Base-by-base conservation (phyloP, 2,113 vertebrate genomes). In the Sinocyclocheilus grahami region DNA sequence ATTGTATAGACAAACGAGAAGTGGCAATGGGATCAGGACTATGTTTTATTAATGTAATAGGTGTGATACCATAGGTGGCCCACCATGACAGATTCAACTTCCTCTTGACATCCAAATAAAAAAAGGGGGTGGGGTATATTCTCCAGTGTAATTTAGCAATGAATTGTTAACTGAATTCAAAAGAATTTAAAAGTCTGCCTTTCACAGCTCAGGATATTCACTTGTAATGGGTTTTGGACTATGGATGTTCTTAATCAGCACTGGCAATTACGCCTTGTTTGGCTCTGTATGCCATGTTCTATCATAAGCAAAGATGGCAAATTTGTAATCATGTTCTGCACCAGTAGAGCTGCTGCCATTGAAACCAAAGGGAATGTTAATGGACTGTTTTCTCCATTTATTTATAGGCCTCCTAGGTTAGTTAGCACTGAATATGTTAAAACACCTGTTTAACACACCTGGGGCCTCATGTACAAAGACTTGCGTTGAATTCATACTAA, bases 381-480 rank as follows among this genome's bases (percentile, higher is more conserved):
- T 9, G 18, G 39, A 22, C 46, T 33, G 13, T 69, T 65, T 39
- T 71, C 10, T 46, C 4, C 37, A 74, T 74, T 13, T 24, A 22
- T 48, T 48, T 75, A 24, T 48, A 48, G 22, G 42, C 42, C 6
- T 75, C 4, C 39, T 76, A 14, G 42, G 37, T 27, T 39, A 63
- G 37, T 81, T 18, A 81, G 37, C 55, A 62, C 18, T 81, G 37
- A 22, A 42, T 27, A 16, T 65, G 58, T 81, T 63, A 81, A 63
- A 24, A 81, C 58, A 81, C 58, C 78, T 63, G 74, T 63, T 63
- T 30, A 60, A 63, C 78, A 80, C 78, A 80, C 78, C 78, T 27
- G 33, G 33, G 33, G 33, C 4, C 33, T 37, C 33, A 37, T 37
- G 33, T 37, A 37, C 33, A 37, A 37, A 37, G 33, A 37, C 33